A percentile compares a stretch with the other conserved stretches of the same genome.
Evolutionary conservation across 37 sponge, comb jelly and placozoan species (phyloP).

Genomic region (Ianthella basta): DNA sequence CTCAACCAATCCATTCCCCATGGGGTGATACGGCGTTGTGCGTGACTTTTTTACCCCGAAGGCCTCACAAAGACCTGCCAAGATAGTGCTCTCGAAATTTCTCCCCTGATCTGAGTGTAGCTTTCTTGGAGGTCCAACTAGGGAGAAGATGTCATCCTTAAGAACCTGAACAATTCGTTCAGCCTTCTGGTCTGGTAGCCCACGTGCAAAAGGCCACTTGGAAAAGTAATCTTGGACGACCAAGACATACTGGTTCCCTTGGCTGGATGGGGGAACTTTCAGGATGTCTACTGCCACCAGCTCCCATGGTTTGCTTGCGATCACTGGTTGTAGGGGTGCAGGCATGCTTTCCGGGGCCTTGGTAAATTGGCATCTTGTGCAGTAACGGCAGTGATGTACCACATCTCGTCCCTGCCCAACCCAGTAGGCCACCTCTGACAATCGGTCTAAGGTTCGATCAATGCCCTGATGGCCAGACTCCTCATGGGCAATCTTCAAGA

Average conservation of each 20-base stretch:
- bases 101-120: background rate
- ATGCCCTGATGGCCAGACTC: slow-evolving; percentile 6
- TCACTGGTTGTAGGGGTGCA: background rate
- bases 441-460: background rate
- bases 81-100: background rate
- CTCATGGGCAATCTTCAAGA: background rate
- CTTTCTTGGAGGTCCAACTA: background rate
- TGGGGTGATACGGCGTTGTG: slow-evolving; percentile 26
- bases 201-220: background rate
- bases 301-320: slow-evolving; percentile 1
- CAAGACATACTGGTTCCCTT: background rate
- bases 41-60: slow-evolving; percentile 10
- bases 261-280: background rate
- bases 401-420: background rate
- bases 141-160: background rate
- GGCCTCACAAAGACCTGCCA: background rate
- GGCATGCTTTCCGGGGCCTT: background rate
- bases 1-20: slow-evolving; percentile 28
- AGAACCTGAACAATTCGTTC: background rate
- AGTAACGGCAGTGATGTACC: background rate
- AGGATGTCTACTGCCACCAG: slow-evolving; percentile 10
- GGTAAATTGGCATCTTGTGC: background rate
- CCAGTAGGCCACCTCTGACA: slow-evolving; percentile 22
- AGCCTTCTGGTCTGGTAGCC: background rate
- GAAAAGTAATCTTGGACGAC: slow-evolving; percentile 6